These are phyloP conservation scores for Labrus mixtus DNA, from an alignment of 2,113 vertebrate species.

Conservation along the genomic window DNA sequence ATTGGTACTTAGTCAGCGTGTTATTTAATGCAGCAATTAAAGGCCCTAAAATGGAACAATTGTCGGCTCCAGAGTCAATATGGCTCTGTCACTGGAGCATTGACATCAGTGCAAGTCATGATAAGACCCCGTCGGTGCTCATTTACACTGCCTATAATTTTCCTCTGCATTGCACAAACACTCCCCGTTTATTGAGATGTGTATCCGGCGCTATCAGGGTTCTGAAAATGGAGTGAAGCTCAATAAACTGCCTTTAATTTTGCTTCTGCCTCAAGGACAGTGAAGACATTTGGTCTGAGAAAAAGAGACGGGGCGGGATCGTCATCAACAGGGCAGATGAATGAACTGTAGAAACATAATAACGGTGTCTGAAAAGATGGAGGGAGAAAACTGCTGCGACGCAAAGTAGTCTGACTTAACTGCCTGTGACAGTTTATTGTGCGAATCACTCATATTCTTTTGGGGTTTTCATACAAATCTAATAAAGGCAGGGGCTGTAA, in stretches of 20 bases:
- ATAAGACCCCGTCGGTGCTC: neutral
- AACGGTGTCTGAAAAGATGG: slow-evolving; percentile 37
- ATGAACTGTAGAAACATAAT: slow-evolving; percentile 39
- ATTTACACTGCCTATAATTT: slow-evolving; percentile 39
- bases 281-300: slow-evolving; percentile 17
- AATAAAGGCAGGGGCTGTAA: slow-evolving; percentile 43
- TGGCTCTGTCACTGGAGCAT: neutral
- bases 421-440: slow-evolving; percentile 59
- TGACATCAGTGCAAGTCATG: neutral
- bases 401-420: slow-evolving; percentile 20
- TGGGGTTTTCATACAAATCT: slow-evolving; percentile 46
- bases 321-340: slow-evolving; percentile 5
- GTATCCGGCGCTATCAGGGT: slow-evolving; percentile 41
- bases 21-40: slow-evolving; percentile 35
- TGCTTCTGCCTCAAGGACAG: slow-evolving; percentile 55
- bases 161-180: slow-evolving; percentile 21
- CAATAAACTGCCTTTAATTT: slow-evolving; percentile 62
- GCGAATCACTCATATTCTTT: slow-evolving; percentile 58
- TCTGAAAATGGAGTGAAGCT: slow-evolving; percentile 46
- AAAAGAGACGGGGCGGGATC: neutral
- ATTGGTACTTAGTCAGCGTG: neutral
- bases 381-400: slow-evolving; percentile 13
- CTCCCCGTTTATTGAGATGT: slow-evolving; percentile 35
- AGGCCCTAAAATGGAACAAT: slow-evolving; percentile 16
- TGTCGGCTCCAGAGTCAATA: slow-evolving; percentile 20